Evolutionary conservation across 2,888 invertebrate species (phyloP).

Genomic region (Tetragonisca angustula): DNA sequence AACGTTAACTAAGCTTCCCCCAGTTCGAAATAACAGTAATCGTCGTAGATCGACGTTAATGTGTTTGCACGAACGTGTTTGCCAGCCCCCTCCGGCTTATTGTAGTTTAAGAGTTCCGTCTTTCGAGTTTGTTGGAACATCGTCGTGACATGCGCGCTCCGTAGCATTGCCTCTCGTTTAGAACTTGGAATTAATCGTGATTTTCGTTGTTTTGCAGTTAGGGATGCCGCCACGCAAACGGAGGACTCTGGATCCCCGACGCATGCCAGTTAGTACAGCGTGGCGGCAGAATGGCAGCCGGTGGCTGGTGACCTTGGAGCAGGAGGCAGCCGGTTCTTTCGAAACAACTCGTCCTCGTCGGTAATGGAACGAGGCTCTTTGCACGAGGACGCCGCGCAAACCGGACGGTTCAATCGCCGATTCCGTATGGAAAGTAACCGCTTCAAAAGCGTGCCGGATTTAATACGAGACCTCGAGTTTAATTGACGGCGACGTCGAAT

Average conservation of each 20-base stretch:
- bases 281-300: constrained; percentile 76
- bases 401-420: constrained; percentile 22
- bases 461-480: constrained; percentile 54
- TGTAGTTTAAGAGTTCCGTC: background rate
- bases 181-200: background rate
- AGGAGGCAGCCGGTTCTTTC: constrained; percentile 32
- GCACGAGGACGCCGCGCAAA: constrained; percentile 10
- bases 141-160: background rate
- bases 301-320: constrained; percentile 23
- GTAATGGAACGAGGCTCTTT: background rate
- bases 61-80: background rate
- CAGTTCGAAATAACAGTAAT: background rate
- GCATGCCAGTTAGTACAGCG: constrained; percentile 82
- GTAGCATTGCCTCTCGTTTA: background rate
- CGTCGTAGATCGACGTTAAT: background rate
- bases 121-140: background rate
- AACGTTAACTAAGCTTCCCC: background rate
- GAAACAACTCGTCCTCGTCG: constrained; percentile 35
- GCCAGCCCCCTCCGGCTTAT: background rate
- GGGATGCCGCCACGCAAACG: constrained; percentile 83
- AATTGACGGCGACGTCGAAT: constrained; percentile 18
- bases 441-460: constrained; percentile 65
- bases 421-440: constrained; percentile 24
- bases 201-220: constrained; percentile 42
- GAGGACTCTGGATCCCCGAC: constrained; percentile 79